Evolutionary conservation across 2,888 invertebrate genomes (phyloP).

Genomic region (Eugnorisma glareosa): DNA sequence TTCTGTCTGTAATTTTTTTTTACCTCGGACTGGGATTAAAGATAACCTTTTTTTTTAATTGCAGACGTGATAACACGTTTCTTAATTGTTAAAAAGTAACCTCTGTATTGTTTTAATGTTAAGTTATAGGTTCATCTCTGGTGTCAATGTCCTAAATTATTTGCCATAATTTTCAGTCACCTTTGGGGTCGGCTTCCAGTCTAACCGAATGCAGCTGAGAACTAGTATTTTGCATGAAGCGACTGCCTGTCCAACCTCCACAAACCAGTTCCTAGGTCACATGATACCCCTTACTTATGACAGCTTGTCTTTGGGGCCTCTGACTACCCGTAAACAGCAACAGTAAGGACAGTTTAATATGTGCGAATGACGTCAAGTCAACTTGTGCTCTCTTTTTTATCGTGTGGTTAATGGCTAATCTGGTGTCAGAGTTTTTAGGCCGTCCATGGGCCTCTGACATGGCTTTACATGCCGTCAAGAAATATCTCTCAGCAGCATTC

Average conservation of each 20-base stretch:
- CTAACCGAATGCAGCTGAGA: neutral
- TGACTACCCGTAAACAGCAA: neutral
- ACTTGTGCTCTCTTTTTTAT: too few relatives aligned
- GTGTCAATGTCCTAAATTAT: neutral
- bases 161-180: neutral
- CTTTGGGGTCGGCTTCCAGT: neutral
- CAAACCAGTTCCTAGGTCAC: neutral
- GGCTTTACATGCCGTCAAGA: too few relatives aligned
- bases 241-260: neutral
- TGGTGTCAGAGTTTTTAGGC: too few relatives aligned
- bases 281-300: neutral
- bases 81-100: conserved; percentile 12
- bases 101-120: conserved; percentile 5
- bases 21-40: neutral
- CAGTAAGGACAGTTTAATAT: neutral
- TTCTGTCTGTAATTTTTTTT: neutral
- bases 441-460: too few relatives aligned
- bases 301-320: neutral
- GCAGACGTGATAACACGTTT: conserved; percentile 1
- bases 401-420: too few relatives aligned
- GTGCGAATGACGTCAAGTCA: too few relatives aligned
- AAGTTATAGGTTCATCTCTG: neutral
- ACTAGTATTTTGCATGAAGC: neutral
- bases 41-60: conserved; percentile 37
- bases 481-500: too few relatives aligned